These are phyloP conservation scores for Oncorhynchus clarkii DNA, from an alignment of 2,113 vertebrate genomes.

Conservation along the genomic window DNA sequence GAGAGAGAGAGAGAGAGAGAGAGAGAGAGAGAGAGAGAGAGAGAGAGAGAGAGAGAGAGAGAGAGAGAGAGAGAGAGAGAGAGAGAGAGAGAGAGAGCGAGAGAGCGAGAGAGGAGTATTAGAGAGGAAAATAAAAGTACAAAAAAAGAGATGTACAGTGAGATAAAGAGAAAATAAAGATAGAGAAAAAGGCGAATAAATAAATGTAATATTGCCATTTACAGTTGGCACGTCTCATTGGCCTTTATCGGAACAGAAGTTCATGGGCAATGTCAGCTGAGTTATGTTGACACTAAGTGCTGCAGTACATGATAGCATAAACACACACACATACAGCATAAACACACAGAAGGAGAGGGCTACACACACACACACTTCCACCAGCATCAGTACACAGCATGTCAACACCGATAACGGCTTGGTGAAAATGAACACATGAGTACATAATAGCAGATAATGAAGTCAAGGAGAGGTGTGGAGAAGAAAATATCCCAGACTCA, in stretches of 20 bases:
- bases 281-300: conserved; percentile 26
- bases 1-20: neutral
- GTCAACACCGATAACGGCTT: neutral
- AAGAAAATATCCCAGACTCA: too few relatives aligned
- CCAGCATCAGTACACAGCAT: neutral
- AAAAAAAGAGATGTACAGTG: neutral
- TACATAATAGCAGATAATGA: neutral
- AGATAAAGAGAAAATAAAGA: neutral
- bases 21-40: neutral
- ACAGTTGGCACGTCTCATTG: conserved; percentile 19
- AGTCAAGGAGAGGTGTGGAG: neutral
- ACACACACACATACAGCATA: conserved; percentile 34
- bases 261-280: conserved; percentile 8
- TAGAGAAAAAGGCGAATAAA: neutral
- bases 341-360: conserved; percentile 34
- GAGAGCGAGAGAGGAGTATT: neutral
- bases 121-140: neutral
- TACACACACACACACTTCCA: neutral
- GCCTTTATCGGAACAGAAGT: conserved; percentile 39
- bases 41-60: conserved; percentile 2
- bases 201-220: conserved; percentile 31
- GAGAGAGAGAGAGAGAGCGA: neutral
- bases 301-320: conserved; percentile 36
- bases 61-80: neutral
- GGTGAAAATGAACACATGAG: neutral